phyloP scores from a whole-genome alignment of 2,888 invertebrate genomes.

The Coleophora flavipennella region DNA sequence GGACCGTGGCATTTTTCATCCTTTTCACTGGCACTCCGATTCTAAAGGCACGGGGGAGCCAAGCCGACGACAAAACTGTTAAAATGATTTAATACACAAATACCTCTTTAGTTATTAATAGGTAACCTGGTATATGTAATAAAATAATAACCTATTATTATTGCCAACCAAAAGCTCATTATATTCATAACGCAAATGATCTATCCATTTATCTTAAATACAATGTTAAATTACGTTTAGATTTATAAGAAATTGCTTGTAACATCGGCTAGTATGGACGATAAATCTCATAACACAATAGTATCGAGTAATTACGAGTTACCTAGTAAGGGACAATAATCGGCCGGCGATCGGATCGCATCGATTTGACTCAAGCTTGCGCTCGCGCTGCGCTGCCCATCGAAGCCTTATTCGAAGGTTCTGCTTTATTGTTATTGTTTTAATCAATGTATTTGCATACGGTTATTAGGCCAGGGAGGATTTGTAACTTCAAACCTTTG shows the following conservation, averaged over 20 bases:
- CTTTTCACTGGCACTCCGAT: constrained; percentile 26
- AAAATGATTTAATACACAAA: too few species aligned
- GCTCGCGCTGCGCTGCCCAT: constrained; percentile 29
- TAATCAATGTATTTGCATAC: constrained; percentile 56
- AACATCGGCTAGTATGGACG: constrained; percentile 23
- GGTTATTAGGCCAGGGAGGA: constrained; percentile 25
- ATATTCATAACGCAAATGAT: not conserved
- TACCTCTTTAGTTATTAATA: too few species aligned
- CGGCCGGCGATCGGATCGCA: constrained; percentile 43
- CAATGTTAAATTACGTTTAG: constrained; percentile 1
- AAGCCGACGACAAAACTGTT: not conserved
- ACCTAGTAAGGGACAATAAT: constrained; percentile 65
- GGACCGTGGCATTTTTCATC: constrained; percentile 32
- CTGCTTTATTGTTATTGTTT: constrained; percentile 56
- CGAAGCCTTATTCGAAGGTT: constrained; percentile 58
- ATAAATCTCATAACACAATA: constrained; percentile 51
- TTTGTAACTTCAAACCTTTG: constrained; percentile 17
- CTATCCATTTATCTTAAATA: not conserved
- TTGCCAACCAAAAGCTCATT: too few species aligned
- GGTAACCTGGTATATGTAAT: too few species aligned
- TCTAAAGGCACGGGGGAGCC: constrained; percentile 16
- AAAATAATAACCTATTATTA: too few species aligned
- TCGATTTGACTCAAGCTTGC: constrained; percentile 32
- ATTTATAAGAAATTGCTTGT: constrained; percentile 9
- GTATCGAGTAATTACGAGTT: constrained; percentile 52